A percentile compares a stretch with the other conserved stretches of the same genome.
phyloP scores from a whole-genome alignment of 2,888 invertebrate species.

The Himalopsyche kuldschensis region DNA sequence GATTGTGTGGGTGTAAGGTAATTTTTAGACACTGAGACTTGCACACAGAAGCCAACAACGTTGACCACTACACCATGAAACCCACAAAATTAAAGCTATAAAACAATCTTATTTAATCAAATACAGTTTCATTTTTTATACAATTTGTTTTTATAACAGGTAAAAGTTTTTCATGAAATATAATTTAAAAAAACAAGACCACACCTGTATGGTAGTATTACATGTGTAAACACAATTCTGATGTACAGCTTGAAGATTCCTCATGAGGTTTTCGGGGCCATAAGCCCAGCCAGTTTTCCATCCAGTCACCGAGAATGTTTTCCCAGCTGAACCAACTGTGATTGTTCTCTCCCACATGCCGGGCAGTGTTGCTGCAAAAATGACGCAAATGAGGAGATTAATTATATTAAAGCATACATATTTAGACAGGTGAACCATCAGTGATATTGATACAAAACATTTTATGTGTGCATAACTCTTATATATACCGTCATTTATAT shows the following conservation, averaged over 20 bases:
- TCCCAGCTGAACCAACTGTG: constrained; percentile 96
- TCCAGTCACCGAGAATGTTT: constrained; percentile 96
- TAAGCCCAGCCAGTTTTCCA: constrained; percentile 98
- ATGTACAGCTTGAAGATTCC: constrained; percentile 84
- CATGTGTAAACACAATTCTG: constrained; percentile 95
- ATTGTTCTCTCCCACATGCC: constrained; percentile 98
- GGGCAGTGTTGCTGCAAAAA: constrained; percentile 75
- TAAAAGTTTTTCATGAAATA: background rate
- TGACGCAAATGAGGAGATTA: too few species aligned
- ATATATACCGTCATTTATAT: too few species aligned
- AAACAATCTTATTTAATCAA: too few species aligned
- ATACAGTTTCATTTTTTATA: too few species aligned
- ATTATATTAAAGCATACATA: background rate
- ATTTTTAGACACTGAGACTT: too few species aligned
- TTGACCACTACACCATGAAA: too few species aligned
- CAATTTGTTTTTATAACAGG: too few species aligned
- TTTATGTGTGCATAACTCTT: background rate
- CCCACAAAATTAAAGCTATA: too few species aligned
- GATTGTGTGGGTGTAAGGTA: too few species aligned
- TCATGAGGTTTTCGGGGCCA: constrained; percentile 79
- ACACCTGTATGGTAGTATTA: constrained; percentile 80
- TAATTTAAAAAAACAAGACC: background rate
- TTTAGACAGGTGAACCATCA: background rate
- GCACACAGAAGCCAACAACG: too few species aligned
- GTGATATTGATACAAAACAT: background rate